Evolutionary conservation across 2,888 invertebrate genomes (phyloP).

Genomic region (Frankliniella intonsa): DNA sequence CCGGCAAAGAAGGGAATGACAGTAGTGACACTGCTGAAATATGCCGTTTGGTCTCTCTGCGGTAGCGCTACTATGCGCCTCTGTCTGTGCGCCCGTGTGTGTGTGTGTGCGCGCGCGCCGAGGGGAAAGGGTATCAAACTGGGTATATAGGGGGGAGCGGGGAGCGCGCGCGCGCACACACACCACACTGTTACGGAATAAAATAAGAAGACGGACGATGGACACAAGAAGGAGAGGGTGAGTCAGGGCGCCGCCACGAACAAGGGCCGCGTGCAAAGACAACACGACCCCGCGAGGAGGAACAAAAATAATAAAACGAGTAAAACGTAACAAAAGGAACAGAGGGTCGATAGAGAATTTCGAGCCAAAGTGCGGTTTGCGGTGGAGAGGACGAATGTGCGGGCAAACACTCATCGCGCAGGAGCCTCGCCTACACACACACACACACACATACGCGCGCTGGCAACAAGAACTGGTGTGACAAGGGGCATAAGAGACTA

Average conservation of each 20-base stretch:
- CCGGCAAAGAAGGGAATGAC: conserved; percentile 19
- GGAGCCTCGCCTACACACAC: neutral
- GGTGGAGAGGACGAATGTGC: neutral
- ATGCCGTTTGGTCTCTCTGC: conserved; percentile 13
- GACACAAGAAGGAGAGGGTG: neutral
- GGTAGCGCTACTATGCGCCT: neutral
- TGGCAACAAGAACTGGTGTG: conserved; percentile 22
- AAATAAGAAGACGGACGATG: neutral
- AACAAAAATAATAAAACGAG: too few relatives aligned
- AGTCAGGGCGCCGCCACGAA: neutral
- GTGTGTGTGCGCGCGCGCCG: neutral
- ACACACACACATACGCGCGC: neutral
- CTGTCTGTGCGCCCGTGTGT: neutral
- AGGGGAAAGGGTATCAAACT: conserved; percentile 5
- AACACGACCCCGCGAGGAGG: too few relatives aligned
- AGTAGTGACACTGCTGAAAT: conserved; percentile 22
- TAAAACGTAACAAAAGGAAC: too few relatives aligned
- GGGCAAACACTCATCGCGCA: neutral
- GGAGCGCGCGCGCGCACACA: too few relatives aligned
- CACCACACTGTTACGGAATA: neutral
- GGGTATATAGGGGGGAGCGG: neutral
- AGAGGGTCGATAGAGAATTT: neutral
- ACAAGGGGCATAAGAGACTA: conserved; percentile 24
- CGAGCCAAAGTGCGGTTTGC: neutral
- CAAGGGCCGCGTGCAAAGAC: too few relatives aligned